phyloP scores from a whole-genome alignment of 2,113 vertebrate species.

The Tenebrosternarchus preto region DNA sequence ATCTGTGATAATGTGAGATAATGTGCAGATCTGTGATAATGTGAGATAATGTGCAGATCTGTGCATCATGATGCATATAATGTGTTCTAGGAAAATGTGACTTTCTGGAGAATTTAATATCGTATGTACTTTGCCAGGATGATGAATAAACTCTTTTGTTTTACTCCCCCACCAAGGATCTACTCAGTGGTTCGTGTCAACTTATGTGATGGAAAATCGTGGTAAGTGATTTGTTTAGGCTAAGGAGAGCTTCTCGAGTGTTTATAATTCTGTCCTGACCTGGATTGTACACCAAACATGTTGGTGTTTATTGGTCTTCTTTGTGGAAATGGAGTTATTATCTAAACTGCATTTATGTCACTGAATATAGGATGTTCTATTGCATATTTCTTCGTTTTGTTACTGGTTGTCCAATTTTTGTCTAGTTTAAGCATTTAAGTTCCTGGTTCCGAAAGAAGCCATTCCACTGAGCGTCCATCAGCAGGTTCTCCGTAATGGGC shows the following conservation, averaged over 20 bases:
- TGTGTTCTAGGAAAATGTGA: not conserved
- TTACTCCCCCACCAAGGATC: slow-evolving; percentile 65
- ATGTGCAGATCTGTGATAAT: too few species aligned
- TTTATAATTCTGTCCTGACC: not conserved
- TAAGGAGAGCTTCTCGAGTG: slow-evolving; percentile 3
- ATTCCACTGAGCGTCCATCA: slow-evolving; percentile 1
- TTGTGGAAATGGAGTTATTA: not conserved
- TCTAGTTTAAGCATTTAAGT: not conserved
- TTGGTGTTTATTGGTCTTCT: not conserved
- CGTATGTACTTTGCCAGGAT: slow-evolving; percentile 11
- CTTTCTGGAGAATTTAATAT: not conserved
- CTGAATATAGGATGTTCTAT: too few species aligned
- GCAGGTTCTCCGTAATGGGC: slow-evolving; percentile 42
- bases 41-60: too few species aligned
- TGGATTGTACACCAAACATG: not conserved
- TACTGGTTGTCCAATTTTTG: not conserved
- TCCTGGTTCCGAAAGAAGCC: not conserved
- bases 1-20: too few species aligned
- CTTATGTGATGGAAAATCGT: slow-evolving; percentile 80
- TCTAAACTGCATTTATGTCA: not conserved
- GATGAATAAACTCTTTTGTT: slow-evolving; percentile 32
- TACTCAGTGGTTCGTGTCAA: slow-evolving; percentile 66
- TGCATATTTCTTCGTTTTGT: not conserved
- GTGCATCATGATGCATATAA: not conserved
- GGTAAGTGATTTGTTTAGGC: slow-evolving; percentile 67